Evolutionary conservation across 2,888 invertebrate species (phyloP), one percentile per base, ranked within the genome.

Genomic region (Tinea trinotella): DNA sequence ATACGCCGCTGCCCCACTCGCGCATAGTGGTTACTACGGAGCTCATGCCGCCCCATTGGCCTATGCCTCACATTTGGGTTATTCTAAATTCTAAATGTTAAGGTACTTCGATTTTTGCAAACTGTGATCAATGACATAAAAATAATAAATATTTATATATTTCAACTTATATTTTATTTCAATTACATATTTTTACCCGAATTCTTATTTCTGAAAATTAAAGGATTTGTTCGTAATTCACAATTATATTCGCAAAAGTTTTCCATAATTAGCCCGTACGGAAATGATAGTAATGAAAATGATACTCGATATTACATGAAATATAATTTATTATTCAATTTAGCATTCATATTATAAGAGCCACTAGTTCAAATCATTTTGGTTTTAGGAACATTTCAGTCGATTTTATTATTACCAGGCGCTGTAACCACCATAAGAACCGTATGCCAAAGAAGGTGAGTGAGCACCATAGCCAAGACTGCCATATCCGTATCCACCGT

Each of bases 1-100:
- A 6, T 50, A 50, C 10, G 50, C 50, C 22, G 46, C 46, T 2
- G 49, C 54, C 19, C 49, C 54, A 12, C 54, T 68, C 57, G 59
- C 72, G 35, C 68, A 66, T 53, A 62, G 73, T 54, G 72, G 75
- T 59, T 65, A 73, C 58, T 46, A 46, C 17, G 46, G 46, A 9
- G 46, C 46, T 2, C 46, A 46, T 17, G 64, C 64, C 54, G 77
- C 78, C 56, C 69, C 76, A 2, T 61, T 66, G 10, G 58, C 60
- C 49, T 59, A 65, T 59, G 65, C 67, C 13, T 61, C 64, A 54
- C 60, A 64, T 54, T 59, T 62, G 56, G 70, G 69, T 22, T 74
- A 74, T 65, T 68, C 64, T 58, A 64, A 63, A 57, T 61, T 58
- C 53, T 64, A 63, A 57, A 60, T 60, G 10, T 40, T 40, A 13